Percentiles rank a stretch among this genome's conserved stretches.
Conservation (phyloP, 2,888 invertebrate species). For the Steinernema carpocapsae region DNA sequence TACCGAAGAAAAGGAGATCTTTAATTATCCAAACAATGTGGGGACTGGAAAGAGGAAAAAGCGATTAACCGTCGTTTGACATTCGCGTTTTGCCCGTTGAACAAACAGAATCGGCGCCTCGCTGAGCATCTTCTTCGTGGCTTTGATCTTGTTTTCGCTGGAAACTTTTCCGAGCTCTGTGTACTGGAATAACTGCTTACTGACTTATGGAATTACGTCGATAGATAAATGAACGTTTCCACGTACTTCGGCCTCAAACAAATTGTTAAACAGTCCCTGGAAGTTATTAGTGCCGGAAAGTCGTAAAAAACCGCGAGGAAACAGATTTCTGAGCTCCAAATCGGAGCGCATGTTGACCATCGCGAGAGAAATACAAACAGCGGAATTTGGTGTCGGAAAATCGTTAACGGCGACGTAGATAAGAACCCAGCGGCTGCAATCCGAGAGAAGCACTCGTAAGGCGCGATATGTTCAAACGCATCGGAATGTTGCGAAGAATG, state of each 20-base stretch:
- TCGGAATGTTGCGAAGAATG: not conserved
- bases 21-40: not conserved
- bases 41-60: not conserved
- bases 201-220: too few species aligned
- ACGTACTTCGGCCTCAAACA: too few species aligned
- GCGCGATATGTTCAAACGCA: not conserved
- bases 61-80: conserved; percentile 12
- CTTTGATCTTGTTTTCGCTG: not conserved
- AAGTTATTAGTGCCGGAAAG: too few species aligned
- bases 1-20: not conserved
- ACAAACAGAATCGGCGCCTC: not conserved
- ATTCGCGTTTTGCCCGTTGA: not conserved
- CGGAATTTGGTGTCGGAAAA: not conserved
- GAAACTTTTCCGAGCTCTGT: too few species aligned
- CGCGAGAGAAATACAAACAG: not conserved
- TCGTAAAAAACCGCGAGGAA: too few species aligned
- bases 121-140: not conserved
- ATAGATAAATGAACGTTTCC: too few species aligned
- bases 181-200: too few species aligned
- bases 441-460: not conserved
- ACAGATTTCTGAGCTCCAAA: conserved; percentile 9
- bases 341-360: not conserved
- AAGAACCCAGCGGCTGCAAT: conserved; percentile 2
- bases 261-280: too few species aligned
- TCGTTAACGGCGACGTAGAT: conserved; percentile 16